A percentile compares a stretch with the other conserved stretches of the same genome.
These are phyloP conservation scores for Cephus spinipes DNA, from an alignment of 2,888 invertebrate species.

Conservation along the genomic window DNA sequence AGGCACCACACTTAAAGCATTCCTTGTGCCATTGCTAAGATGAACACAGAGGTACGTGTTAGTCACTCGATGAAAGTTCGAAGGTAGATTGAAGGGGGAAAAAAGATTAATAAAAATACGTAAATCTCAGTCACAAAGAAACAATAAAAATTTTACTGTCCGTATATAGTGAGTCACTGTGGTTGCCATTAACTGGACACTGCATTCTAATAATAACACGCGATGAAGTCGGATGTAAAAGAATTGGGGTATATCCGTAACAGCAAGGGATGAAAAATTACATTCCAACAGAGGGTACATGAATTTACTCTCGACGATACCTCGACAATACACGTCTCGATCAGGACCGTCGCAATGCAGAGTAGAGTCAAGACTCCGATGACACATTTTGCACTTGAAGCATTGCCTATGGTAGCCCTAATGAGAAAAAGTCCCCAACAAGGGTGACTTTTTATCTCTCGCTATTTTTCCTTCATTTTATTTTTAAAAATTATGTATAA, in stretches of 20 bases:
- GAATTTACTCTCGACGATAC: conserved; percentile 68
- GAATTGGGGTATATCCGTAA: background rate
- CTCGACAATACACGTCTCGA: conserved; percentile 91
- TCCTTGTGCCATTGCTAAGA: conserved; percentile 90
- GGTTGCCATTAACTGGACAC: background rate
- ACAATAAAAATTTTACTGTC: background rate
- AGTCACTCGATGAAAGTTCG: conserved; percentile 46
- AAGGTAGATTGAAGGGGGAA: conserved; percentile 16
- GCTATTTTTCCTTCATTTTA: background rate
- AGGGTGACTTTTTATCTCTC: conserved; percentile 37
- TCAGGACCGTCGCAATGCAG: conserved; percentile 94
- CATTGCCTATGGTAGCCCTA: conserved; percentile 92
- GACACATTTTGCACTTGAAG: conserved; percentile 89
- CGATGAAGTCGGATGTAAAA: no score
- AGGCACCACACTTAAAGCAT: conserved; percentile 93
- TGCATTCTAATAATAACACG: background rate
- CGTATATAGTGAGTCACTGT: background rate
- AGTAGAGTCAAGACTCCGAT: conserved; percentile 87
- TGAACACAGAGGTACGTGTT: conserved; percentile 60
- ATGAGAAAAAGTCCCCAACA: conserved; percentile 59
- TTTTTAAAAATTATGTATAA: background rate
- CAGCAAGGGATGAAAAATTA: background rate
- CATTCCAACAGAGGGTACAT: background rate
- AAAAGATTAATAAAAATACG: conserved; percentile 21
- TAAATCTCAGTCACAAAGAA: conserved; percentile 27